These are phyloP conservation scores for Erythrolamprus reginae DNA, from an alignment of 2,113 vertebrate species.

Conservation along the genomic window DNA sequence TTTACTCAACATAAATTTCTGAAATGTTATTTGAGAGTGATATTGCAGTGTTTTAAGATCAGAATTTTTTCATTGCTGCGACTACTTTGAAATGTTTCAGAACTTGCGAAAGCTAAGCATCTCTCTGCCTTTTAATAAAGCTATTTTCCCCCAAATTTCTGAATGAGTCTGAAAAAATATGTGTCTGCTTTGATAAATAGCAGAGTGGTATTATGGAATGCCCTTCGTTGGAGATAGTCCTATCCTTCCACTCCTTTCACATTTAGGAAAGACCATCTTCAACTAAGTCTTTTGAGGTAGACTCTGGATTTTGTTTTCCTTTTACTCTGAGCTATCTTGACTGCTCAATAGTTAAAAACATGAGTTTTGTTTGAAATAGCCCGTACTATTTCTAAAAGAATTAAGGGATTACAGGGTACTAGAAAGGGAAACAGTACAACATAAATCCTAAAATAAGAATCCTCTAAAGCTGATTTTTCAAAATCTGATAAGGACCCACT, in stretches of 20 bases:
- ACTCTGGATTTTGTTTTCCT: background rate
- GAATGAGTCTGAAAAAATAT: background rate
- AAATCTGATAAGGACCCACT: background rate
- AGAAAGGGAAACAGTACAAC: background rate
- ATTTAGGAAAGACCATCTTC: background rate
- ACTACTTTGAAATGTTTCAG: background rate
- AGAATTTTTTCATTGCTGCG: background rate
- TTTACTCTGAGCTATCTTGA: background rate
- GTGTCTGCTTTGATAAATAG: background rate
- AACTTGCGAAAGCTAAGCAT: background rate
- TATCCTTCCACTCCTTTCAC: background rate
- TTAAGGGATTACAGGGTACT: background rate
- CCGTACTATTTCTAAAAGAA: background rate
- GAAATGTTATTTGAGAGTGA: background rate
- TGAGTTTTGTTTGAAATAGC: background rate
- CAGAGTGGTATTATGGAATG: background rate
- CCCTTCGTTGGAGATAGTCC: background rate
- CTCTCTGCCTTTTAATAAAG: background rate
- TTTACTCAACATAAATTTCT: background rate
- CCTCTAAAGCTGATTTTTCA: background rate
- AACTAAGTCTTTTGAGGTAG: background rate
- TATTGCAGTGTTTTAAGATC: background rate
- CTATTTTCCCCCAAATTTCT: background rate
- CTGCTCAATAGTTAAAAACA: background rate
- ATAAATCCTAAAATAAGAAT: background rate